Evolutionary conservation across 2,797 vertebrate species (phyloP), one percentile per base, ranked within the genome.

Genomic region (Decapterus maruadsi): DNA sequence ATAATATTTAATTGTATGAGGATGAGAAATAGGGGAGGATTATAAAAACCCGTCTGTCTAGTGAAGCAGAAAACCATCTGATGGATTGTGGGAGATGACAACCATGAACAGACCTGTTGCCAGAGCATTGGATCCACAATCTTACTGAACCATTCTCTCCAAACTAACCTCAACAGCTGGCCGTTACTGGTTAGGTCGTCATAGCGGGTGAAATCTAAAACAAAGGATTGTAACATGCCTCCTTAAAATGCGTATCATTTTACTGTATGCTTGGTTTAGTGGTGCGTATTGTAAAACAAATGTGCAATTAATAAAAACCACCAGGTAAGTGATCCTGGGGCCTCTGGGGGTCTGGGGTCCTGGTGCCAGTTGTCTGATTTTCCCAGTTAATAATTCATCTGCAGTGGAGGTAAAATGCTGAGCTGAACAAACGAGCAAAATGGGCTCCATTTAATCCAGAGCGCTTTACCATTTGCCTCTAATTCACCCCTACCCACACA

Each of bases 301-400:
- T 72, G 7, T 38, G 14, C 46, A 64, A 55, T 72, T 45, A 65
- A 69, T 74, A 70, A 69, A 69, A 60, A 54, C 1, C 3, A 19
- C 45, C 62, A 54, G 34, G 22, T 51, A 17, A 62, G 51, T 40
- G 55, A 51, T 57, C 36, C 26, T 17, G 12, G 22, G 59, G 12
- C 55, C 31, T 45, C 7, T 17, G 20, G 36, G 38, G 42, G n/a
- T 20, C 6, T 31, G 5, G 7, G 19, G 40, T 5, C 22, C 11
- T 73, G 54, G 40, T 46, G 55, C 22, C 65, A 56, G 22, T 46
- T 64, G 22, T 22, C 48, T 43, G 16, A 54, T 53, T 67, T 68
- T 3, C 13, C 43, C 11, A 4, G 38, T 73, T 66, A 76, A 69
- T 75, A 61, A 72, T 72, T 80, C 22, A 53, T 75, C 42, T 55